Conservation (phyloP, 35 echinoderm and acorn worm species). For the Patiria miniata region DNA sequence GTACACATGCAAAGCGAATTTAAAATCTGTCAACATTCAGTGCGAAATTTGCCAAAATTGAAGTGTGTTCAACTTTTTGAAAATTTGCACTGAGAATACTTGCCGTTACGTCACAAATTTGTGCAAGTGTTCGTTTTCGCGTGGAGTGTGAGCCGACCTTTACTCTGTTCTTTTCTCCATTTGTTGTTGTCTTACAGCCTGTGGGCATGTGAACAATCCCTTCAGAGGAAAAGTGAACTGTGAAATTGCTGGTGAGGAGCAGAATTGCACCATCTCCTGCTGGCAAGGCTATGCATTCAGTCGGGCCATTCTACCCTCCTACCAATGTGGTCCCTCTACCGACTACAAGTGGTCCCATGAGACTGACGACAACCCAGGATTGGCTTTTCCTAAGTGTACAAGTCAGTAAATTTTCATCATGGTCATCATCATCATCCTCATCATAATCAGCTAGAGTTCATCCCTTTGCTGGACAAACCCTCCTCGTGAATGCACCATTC, state of each 20-base stretch:
- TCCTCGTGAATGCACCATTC: no score
- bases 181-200: background rate
- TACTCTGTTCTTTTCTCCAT: background rate
- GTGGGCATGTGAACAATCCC: slow-evolving; percentile 6
- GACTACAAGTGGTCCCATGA: slow-evolving; percentile 50
- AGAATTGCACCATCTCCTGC: slow-evolving; percentile 47
- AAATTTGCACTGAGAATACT: no score
- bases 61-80: no score
- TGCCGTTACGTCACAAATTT: no score
- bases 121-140: no score
- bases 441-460: no score
- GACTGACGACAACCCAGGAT: slow-evolving; percentile 23
- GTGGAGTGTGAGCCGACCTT: no score
- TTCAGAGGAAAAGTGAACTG: slow-evolving; percentile 24
- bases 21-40: no score
- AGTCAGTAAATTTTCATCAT: slow-evolving; percentile 10
- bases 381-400: slow-evolving; percentile 31
- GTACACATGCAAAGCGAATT: no score
- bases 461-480: no score
- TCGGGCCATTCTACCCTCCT: background rate
- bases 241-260: background rate
- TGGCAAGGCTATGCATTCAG: slow-evolving; percentile 39
- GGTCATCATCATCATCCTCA: no score
- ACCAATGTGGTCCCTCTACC: slow-evolving; percentile 43
- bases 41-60: no score